Evolutionary conservation across 2,888 invertebrate genomes (phyloP).

Genomic region (Archaeoteleia sp.): DNA sequence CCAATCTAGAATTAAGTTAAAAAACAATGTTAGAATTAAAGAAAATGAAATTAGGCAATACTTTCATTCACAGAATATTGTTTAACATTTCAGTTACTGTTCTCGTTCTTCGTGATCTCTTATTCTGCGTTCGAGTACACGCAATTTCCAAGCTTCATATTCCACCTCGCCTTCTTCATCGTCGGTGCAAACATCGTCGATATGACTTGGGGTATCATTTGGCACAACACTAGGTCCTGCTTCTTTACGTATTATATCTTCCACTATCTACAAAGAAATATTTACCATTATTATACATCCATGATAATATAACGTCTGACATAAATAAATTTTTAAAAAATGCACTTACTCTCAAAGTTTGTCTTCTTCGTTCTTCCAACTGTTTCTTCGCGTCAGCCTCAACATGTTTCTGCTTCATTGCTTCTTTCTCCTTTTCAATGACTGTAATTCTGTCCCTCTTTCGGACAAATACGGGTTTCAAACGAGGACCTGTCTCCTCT

Average conservation of each 20-base stretch:
- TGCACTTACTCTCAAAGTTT: conserved; percentile 86
- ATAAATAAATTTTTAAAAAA: too few species aligned
- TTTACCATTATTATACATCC: too few species aligned
- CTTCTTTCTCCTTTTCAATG: conserved; percentile 94
- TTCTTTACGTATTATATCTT: conserved; percentile 91
- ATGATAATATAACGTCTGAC: too few species aligned
- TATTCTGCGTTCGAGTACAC: conserved; percentile 97
- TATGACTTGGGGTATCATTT: conserved; percentile 84
- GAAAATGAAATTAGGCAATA: conserved; percentile 1
- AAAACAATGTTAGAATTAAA: neutral
- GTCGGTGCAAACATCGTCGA: conserved; percentile 92
- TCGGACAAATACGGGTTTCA: conserved; percentile 96
- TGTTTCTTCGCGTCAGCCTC: conserved; percentile 89
- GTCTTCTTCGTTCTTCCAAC: conserved; percentile 90
- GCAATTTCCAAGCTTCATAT: conserved; percentile 98
- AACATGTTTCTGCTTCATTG: conserved; percentile 87
- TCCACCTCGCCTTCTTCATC: conserved; percentile 97
- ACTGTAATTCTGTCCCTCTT: conserved; percentile 91
- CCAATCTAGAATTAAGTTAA: conserved; percentile 83
- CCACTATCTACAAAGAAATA: conserved; percentile 80
- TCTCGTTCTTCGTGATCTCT: conserved; percentile 97
- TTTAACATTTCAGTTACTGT: conserved; percentile 80
- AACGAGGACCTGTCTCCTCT: conserved; percentile 92
- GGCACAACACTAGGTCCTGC: conserved; percentile 75
- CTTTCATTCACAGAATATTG: too few species aligned